Percentiles rank a stretch among this genome's conserved stretches.
Conservation (phyloP, 2,113 vertebrate species). For the Eolophus roseicapilla region DNA sequence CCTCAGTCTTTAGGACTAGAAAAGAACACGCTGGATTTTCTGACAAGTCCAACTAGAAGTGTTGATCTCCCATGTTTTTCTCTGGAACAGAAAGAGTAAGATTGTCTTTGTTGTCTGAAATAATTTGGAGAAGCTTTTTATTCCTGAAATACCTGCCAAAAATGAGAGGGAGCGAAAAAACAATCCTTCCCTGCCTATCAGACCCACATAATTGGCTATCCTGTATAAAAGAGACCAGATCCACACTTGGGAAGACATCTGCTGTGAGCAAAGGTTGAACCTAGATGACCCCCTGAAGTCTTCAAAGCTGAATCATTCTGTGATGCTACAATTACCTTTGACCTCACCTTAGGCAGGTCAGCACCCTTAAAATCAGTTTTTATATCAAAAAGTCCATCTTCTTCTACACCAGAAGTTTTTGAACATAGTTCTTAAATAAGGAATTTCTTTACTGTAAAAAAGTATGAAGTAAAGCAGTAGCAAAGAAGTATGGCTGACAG, state of each 20-base stretch:
- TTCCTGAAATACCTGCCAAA: neutral
- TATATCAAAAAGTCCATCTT: neutral
- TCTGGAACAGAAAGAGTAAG: neutral
- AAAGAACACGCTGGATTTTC: neutral
- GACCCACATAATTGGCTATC: neutral
- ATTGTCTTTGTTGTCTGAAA: neutral
- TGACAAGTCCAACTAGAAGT: neutral
- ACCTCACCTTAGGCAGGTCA: neutral
- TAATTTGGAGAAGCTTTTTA: neutral
- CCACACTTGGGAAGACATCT: neutral
- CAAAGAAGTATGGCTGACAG: neutral
- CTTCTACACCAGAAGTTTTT: neutral
- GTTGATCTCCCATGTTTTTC: neutral
- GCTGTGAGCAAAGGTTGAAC: neutral
- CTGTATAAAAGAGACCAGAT: neutral
- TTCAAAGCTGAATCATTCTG: neutral
- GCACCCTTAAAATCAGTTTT: neutral
- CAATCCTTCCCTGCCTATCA: fast-evolving
- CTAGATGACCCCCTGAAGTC: neutral
- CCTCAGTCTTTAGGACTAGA: neutral
- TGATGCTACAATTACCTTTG: neutral
- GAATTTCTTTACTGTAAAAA: neutral
- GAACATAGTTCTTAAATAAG: neutral
- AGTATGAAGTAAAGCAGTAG: neutral
- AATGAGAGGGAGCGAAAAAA: too few relatives aligned